Evolutionary conservation across 2,113 vertebrate genomes (phyloP).

Genomic region (Dinomys branickii): DNA sequence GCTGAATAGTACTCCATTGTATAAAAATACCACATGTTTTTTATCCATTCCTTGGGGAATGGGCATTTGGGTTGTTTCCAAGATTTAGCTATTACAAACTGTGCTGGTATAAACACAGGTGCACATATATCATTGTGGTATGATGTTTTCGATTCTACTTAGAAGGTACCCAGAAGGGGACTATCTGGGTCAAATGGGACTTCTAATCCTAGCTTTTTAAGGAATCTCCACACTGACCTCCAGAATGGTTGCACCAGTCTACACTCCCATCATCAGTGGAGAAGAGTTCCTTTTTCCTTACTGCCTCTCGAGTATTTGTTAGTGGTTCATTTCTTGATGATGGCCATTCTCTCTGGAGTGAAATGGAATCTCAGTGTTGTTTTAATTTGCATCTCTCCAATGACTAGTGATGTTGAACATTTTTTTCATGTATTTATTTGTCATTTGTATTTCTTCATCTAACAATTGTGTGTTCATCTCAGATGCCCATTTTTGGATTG

Average conservation of each 20-base stretch:
- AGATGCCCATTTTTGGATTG: not conserved
- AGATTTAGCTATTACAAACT: too few species aligned
- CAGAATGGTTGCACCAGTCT: not conserved
- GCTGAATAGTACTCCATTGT: not conserved
- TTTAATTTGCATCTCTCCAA: not conserved
- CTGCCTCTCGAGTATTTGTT: not conserved
- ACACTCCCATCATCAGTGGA: not conserved
- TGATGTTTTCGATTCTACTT: not conserved
- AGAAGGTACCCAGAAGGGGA: not conserved
- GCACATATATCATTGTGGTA: too few species aligned
- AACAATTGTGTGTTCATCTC: not conserved
- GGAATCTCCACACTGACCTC: not conserved
- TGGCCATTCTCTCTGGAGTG: not conserved
- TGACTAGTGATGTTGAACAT: not conserved
- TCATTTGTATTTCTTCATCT: not conserved
- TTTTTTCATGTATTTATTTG: not conserved
- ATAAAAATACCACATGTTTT: not conserved
- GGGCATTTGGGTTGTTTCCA: too few species aligned
- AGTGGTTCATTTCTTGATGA: not conserved
- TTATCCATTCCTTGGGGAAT: too few species aligned
- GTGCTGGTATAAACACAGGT: too few species aligned
- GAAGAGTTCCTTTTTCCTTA: rapidly evolving
- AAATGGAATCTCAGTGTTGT: not conserved
- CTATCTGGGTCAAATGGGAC: not conserved
- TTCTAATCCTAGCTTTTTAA: not conserved